Conservation (phyloP, 2,797 vertebrate genomes). For the Phataginus tricuspis region DNA sequence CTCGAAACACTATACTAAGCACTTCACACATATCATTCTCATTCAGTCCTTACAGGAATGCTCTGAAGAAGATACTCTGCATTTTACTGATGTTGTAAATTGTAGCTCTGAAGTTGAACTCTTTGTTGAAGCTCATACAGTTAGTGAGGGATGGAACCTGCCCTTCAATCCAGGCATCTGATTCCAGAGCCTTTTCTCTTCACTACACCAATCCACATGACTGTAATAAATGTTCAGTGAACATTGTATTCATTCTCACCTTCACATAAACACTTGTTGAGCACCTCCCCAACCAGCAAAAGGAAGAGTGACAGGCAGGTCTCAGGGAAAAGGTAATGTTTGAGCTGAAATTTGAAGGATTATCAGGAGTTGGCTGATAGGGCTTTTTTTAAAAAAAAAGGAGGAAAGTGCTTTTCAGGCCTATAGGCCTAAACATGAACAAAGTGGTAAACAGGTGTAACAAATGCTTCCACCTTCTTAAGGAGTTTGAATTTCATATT, state of each 20-base stretch:
- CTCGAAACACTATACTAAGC: background rate
- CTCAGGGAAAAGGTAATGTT: constrained; percentile 1
- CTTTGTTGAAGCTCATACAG: background rate
- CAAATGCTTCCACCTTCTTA: background rate
- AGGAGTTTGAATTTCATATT: background rate
- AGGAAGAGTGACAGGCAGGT: background rate
- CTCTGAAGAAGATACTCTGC: background rate
- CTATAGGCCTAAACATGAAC: background rate
- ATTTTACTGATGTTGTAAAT: background rate
- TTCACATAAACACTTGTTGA: background rate
- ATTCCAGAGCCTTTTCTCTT: background rate
- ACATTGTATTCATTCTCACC: background rate
- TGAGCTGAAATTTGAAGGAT: background rate
- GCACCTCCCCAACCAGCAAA: background rate
- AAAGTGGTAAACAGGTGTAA: background rate
- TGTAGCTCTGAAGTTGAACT: background rate
- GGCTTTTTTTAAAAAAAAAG: background rate
- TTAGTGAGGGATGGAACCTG: background rate
- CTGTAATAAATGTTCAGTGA: background rate
- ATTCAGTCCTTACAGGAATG: background rate
- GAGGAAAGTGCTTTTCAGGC: background rate
- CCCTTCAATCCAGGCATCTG: background rate
- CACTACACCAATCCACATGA: background rate
- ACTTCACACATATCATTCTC: background rate
- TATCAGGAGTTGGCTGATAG: background rate